A percentile compares a stretch with the other conserved stretches of the same genome.
These are phyloP conservation scores for Callipepla squamata DNA, from an alignment of 2,113 vertebrate genomes.

Conservation along the genomic window DNA sequence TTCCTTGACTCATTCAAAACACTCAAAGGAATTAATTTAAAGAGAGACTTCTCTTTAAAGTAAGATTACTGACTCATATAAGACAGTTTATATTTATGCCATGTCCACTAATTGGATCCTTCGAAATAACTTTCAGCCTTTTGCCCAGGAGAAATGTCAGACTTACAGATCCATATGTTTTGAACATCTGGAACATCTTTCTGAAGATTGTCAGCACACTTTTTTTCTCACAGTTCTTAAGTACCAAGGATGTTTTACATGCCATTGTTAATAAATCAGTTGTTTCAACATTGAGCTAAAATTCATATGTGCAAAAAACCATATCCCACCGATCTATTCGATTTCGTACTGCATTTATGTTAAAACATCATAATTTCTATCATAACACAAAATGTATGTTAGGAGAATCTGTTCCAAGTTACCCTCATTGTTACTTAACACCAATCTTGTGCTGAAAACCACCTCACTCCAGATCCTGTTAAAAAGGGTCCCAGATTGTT, in stretches of 20 bases:
- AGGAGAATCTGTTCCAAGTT: background rate
- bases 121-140: background rate
- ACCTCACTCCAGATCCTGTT: background rate
- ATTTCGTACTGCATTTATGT: background rate
- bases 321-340: background rate
- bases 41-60: background rate
- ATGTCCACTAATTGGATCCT: background rate
- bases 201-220: background rate
- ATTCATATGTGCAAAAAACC: background rate
- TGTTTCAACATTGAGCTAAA: background rate
- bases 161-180: background rate
- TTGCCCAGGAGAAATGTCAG: background rate
- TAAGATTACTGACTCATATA: background rate
- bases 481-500: background rate
- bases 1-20: background rate
- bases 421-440: background rate
- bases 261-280: background rate
- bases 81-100: background rate
- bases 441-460: background rate
- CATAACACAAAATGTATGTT: accelerated
- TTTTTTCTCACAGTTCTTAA: background rate
- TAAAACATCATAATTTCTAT: background rate
- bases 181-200: background rate
- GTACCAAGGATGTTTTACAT: background rate
- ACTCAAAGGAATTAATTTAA: background rate